phyloP scores from a whole-genome alignment of 2,888 invertebrate species.

The Cyaniris semiargus region DNA sequence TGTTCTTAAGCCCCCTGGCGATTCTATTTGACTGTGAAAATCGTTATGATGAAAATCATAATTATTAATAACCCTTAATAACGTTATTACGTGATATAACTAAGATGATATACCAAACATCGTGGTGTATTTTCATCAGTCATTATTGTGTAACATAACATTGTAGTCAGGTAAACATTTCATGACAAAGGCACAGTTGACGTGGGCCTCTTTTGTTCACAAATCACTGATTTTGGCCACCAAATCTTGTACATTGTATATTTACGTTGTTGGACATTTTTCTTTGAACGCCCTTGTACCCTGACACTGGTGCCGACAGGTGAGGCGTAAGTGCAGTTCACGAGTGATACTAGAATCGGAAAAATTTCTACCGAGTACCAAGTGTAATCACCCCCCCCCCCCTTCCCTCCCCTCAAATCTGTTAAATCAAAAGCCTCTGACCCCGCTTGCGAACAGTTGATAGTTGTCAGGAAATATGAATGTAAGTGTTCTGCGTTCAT shows the following conservation, averaged over 20 bases:
- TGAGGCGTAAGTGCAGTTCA: no score
- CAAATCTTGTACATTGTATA: no score
- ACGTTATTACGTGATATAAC: neutral
- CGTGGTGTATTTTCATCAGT: no score
- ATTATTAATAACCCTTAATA: neutral
- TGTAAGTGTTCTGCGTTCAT: neutral
- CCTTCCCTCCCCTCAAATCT: no score
- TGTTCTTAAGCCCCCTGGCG: no score
- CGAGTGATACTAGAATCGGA: no score
- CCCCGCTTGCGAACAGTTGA: neutral
- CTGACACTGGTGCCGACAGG: no score
- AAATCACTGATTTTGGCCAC: slow-evolving; percentile 5
- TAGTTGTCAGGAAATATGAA: neutral
- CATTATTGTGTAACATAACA: neutral
- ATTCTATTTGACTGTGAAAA: neutral
- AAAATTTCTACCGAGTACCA: no score
- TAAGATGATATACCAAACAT: no score
- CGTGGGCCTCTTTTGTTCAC: neutral
- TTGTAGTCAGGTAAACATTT: neutral
- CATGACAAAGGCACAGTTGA: neutral
- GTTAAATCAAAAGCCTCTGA: neutral
- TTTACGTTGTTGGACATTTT: no score
- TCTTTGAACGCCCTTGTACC: no score
- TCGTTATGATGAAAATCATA: neutral
- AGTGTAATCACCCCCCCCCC: no score